Evolutionary conservation across 2,797 vertebrate species (phyloP).

Genomic region (Pteronotus mesoamericanus): DNA sequence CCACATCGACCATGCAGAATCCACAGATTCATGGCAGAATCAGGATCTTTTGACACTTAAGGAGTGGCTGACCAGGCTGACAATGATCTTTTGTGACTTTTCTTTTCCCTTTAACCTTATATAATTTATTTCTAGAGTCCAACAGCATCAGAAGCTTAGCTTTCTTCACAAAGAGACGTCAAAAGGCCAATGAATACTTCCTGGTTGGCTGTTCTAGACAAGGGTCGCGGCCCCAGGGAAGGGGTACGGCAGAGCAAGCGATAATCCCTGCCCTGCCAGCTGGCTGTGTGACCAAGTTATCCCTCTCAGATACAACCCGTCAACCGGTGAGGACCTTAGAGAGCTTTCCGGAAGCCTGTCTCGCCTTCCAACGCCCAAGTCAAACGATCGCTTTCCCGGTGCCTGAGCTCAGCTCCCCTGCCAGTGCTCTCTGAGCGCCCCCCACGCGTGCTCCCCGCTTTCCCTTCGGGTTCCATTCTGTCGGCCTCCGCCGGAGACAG

Average conservation of each 20-base stretch:
- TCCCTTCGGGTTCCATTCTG: not conserved
- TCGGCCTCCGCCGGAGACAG: not conserved
- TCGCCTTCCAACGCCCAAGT: not conserved
- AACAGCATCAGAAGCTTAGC: not conserved
- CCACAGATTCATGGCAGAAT: not conserved
- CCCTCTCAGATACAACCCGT: not conserved
- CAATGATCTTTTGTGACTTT: not conserved
- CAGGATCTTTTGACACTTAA: not conserved
- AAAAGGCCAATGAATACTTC: not conserved
- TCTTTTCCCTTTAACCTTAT: not conserved
- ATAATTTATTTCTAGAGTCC: not conserved
- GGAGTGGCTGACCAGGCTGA: not conserved
- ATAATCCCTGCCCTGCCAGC: not conserved
- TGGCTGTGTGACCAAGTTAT: not conserved
- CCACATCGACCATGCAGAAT: too few relatives aligned
- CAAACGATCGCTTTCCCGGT: not conserved
- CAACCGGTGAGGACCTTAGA: not conserved
- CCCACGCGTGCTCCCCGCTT: not conserved
- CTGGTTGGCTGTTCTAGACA: not conserved
- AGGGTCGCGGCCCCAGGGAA: not conserved
- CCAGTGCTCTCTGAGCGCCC: not conserved
- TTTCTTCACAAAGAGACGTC: slow-evolving; percentile 1
- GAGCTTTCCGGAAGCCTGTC: not conserved
- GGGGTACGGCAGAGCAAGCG: not conserved
- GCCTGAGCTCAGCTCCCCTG: not conserved